Evolutionary conservation across 2,888 invertebrate species (phyloP).

Genomic region (Pyrocoelia pectoralis): DNA sequence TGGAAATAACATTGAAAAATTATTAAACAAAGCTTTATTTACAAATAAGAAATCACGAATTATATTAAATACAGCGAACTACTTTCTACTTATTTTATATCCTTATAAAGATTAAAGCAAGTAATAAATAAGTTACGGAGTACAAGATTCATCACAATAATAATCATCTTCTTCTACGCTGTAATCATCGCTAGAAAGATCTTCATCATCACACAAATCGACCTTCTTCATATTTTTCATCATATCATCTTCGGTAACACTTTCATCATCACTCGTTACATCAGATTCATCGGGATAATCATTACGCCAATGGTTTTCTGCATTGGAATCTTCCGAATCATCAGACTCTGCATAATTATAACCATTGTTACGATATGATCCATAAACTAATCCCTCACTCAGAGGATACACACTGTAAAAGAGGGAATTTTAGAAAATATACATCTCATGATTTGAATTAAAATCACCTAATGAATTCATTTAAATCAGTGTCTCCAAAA

Average conservation of each 20-base stretch:
- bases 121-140: constrained; percentile 7
- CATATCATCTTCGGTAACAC: constrained; percentile 70
- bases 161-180: constrained; percentile 54
- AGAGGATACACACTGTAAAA: constrained; percentile 57
- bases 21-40: no score
- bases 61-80: no score
- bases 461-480: constrained; percentile 49
- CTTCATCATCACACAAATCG: constrained; percentile 47
- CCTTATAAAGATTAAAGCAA: neutral
- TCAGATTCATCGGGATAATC: constrained; percentile 74
- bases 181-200: constrained; percentile 57
- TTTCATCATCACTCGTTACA: constrained; percentile 66
- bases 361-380: constrained; percentile 49
- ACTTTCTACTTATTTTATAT: no score
- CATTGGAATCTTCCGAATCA: constrained; percentile 75
- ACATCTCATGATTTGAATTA: neutral
- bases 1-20: no score
- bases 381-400: constrained; percentile 58
- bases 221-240: constrained; percentile 63
- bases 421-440: no score
- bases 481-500: constrained; percentile 57
- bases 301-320: constrained; percentile 79
- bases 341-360: constrained; percentile 61
- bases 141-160: constrained; percentile 36
- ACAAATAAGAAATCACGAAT: no score